phyloP scores from a whole-genome alignment of 2,888 invertebrate species.

The Morpho achilles region DNA sequence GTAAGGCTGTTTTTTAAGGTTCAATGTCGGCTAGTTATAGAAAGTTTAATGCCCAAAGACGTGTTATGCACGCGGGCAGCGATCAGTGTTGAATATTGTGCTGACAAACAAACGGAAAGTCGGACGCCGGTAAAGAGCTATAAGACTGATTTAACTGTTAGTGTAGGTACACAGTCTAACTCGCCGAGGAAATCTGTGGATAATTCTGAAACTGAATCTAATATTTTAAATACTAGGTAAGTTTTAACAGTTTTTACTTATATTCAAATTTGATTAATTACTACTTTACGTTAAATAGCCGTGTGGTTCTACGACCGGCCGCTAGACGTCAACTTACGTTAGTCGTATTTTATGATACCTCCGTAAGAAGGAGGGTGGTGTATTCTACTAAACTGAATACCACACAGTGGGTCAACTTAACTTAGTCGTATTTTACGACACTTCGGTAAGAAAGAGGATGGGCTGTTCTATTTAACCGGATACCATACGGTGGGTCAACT shows the following conservation, averaged over 20 bases:
- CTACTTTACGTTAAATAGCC: too few relatives aligned
- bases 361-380: too few relatives aligned
- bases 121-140: conserved; percentile 59
- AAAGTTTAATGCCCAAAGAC: conserved; percentile 80
- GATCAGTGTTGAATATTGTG: conserved; percentile 81
- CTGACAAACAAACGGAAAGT: conserved; percentile 48
- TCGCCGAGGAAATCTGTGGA: conserved; percentile 52
- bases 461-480: too few relatives aligned
- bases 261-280: too few relatives aligned
- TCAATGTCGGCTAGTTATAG: conserved; percentile 56
- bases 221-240: conserved; percentile 61
- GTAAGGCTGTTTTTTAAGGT: conserved; percentile 29
- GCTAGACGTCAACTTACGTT: too few relatives aligned
- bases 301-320: too few relatives aligned
- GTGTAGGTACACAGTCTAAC: conserved; percentile 48
- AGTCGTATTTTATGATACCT: too few relatives aligned
- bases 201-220: conserved; percentile 40
- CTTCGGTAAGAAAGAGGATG: too few relatives aligned
- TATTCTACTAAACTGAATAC: too few relatives aligned
- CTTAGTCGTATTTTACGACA: too few relatives aligned
- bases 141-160: conserved; percentile 73
- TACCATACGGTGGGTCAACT: too few relatives aligned
- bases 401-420: too few relatives aligned
- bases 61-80: conserved; percentile 81
- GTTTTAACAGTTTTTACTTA: conserved; percentile 17